Base-by-base conservation (phyloP, 2,888 invertebrate species). In the Limnephilus lunatus region DNA sequence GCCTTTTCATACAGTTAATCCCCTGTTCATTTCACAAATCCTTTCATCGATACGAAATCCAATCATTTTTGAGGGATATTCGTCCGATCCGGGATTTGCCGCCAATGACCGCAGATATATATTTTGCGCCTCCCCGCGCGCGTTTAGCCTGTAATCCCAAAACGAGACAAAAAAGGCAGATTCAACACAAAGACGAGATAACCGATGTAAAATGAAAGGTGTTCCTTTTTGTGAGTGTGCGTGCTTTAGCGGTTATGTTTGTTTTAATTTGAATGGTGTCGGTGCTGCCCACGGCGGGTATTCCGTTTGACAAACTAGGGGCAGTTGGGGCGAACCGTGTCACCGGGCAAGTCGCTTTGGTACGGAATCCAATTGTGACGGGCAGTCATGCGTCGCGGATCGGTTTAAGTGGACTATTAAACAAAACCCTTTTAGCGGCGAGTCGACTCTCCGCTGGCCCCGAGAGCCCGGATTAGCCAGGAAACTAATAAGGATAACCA, bases 341-440 rank as follows among this genome's bases (percentile, higher is more conserved):
- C 90, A 90, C 82, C 31, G 87, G 87, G 87, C 87, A 87, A 87
- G 87, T 87, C 87, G 87, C 87, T 53, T 68, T 53, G 68, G 68
- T 88, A 48, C 85, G 32, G 89, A 90, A 92, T 92, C 92, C 92
- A 92, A 93, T 93, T 92, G 92, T 48, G 92, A 81, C 81, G 92
- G 90, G 81, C 92, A 90, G 91, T 93, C 93, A 92, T 93, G 92
- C 93, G 93, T 92, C 91, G 90, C 93, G 92, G 92, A 93, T 93
- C 89, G 92, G 91, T 92, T 92, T 92, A 92, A 92, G 92, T 92
- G 93, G 92, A 92, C 93, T 92, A 92, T 93, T 92, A 92, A 92
- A 92, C 92, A 92, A 92, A 93, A 92, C 91, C 93, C 92, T 90
- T 92, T 91, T 89, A 81, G 32, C 80, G 35, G 48, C 85, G 91